phyloP scores from a whole-genome alignment of 2,888 invertebrate genomes.

The Pandemis corylana region DNA sequence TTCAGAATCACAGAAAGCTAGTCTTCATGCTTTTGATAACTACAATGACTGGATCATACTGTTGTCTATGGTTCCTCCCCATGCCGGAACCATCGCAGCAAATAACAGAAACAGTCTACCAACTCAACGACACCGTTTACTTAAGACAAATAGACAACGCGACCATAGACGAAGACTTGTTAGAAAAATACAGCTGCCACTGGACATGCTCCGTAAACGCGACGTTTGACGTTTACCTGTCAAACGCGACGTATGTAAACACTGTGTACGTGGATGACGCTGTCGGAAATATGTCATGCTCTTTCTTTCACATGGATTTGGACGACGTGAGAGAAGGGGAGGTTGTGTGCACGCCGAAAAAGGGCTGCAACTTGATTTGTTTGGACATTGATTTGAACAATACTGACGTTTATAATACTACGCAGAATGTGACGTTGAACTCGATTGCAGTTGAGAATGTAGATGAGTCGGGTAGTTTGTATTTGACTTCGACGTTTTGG shows the following conservation, averaged over 20 bases:
- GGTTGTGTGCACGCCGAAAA: constrained; percentile 61
- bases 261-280: constrained; percentile 63
- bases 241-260: constrained; percentile 65
- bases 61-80: constrained; percentile 88
- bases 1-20: constrained; percentile 86
- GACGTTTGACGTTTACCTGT: constrained; percentile 65
- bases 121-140: constrained; percentile 70
- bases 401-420: constrained; percentile 46
- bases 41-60: constrained; percentile 87
- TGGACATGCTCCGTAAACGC: constrained; percentile 67
- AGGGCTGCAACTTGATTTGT: constrained; percentile 68
- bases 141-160: constrained; percentile 55
- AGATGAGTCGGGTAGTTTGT: constrained; percentile 68
- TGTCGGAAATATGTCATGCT: constrained; percentile 65
- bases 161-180: constrained; percentile 41
- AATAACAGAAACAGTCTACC: constrained; percentile 63
- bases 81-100: constrained; percentile 55
- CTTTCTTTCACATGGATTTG: constrained; percentile 66
- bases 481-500: constrained; percentile 88
- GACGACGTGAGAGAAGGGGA: constrained; percentile 59
- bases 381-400: constrained; percentile 58
- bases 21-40: constrained; percentile 89
- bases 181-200: constrained; percentile 70
- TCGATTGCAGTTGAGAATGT: constrained; percentile 27
- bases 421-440: constrained; percentile 45